These are phyloP conservation scores for Cephus pygmeus DNA, from an alignment of 2,888 invertebrate species.

Conservation along the genomic window DNA sequence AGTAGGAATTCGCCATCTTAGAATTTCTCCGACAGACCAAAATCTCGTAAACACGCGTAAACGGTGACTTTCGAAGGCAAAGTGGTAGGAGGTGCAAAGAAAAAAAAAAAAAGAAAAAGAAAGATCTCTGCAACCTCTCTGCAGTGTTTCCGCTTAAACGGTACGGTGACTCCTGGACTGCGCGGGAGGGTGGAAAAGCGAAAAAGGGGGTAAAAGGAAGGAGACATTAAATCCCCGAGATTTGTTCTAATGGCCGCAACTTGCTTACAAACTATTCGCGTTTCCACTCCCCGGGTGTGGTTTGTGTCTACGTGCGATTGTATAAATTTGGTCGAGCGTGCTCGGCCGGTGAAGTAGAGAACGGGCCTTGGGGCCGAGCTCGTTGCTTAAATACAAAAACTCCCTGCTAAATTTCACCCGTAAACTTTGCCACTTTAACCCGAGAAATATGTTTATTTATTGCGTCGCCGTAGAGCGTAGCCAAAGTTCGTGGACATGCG, in stretches of 20 bases:
- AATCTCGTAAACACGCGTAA: not conserved
- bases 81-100: not conserved
- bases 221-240: constrained; percentile 63
- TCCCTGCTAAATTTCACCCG: constrained; percentile 42
- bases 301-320: constrained; percentile 45
- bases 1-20: constrained; percentile 8
- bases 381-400: constrained; percentile 43
- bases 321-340: constrained; percentile 47
- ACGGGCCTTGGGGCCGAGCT: not conserved
- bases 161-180: not conserved
- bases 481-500: not conserved
- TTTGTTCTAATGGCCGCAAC: constrained; percentile 64
- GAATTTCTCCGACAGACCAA: not conserved
- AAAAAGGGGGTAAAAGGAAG: constrained; percentile 33
- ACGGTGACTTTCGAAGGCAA: not conserved
- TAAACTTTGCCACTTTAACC: constrained; percentile 42
- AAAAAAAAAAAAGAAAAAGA: not conserved
- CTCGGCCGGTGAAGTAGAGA: not conserved
- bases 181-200: not conserved
- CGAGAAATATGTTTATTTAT: constrained; percentile 48
- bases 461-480: constrained; percentile 20
- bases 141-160: constrained; percentile 1
- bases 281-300: constrained; percentile 27
- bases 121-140: not conserved
- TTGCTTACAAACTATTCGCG: constrained; percentile 62